Evolutionary conservation across 2,113 vertebrate species (phyloP).

Genomic region (Barbus barbus): DNA sequence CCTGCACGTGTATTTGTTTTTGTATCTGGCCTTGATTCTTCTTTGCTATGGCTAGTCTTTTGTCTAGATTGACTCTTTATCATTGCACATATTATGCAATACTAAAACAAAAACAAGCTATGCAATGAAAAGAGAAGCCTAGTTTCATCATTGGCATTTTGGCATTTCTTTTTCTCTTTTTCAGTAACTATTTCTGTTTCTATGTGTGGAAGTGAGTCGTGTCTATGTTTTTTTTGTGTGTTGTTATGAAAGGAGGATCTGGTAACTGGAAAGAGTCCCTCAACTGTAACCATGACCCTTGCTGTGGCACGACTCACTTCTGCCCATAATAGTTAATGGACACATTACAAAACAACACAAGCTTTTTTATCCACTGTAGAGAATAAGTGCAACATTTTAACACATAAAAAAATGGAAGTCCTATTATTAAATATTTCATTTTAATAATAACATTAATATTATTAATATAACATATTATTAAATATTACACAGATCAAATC

Average conservation of each 20-base stretch:
- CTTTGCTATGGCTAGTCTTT: not conserved
- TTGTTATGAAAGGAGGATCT: slow-evolving; percentile 7
- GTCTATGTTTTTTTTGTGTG: slow-evolving; percentile 3
- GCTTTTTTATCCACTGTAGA: not conserved
- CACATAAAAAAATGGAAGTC: not conserved
- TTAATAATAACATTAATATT: not conserved
- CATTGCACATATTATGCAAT: slow-evolving; percentile 24
- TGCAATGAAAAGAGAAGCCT: slow-evolving; percentile 15
- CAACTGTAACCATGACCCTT: slow-evolving; percentile 1
- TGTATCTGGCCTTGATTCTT: slow-evolving; percentile 12
- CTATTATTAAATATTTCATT: not conserved
- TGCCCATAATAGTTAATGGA: not conserved
- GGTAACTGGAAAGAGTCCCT: slow-evolving; percentile 2
- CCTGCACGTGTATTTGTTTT: not conserved
- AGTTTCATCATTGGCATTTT: not conserved
- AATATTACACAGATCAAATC: not conserved
- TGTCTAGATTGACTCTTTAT: slow-evolving; percentile 31
- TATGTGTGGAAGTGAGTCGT: slow-evolving; percentile 15
- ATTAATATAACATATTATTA: not conserved
- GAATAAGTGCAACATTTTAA: not conserved
- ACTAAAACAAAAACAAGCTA: not conserved
- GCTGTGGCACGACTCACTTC: not conserved
- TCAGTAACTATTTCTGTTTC: not conserved
- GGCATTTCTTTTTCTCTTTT: slow-evolving; percentile 9
- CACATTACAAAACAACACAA: not conserved